phyloP scores from a whole-genome alignment of 2,113 vertebrate species.

The Burhinus oedicnemus region DNA sequence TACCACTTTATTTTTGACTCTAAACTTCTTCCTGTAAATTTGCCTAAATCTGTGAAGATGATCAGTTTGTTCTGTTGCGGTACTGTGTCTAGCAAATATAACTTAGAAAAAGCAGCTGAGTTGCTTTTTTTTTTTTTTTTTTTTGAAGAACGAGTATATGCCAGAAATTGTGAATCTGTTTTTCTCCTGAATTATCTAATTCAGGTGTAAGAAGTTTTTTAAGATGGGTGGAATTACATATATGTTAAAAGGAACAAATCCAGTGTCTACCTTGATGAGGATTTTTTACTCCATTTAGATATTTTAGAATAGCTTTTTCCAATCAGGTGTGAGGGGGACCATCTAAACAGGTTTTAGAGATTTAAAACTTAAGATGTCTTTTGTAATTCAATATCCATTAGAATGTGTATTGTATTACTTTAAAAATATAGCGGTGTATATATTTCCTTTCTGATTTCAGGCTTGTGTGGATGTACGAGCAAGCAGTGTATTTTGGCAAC shows the following conservation, averaged over 20 bases:
- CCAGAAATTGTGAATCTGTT: not conserved
- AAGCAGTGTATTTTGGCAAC: conserved; percentile 92
- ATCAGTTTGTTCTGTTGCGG: not conserved
- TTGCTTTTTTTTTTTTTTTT: too few relatives aligned
- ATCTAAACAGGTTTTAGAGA: not conserved
- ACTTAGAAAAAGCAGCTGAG: not conserved
- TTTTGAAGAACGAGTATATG: not conserved
- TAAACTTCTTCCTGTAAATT: not conserved
- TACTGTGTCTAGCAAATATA: not conserved
- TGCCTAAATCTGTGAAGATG: not conserved
- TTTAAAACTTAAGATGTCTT: not conserved
- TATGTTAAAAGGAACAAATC: not conserved
- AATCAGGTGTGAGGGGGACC: not conserved
- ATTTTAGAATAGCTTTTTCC: not conserved
- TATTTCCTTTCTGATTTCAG: conserved; percentile 68
- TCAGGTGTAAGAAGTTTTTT: not conserved
- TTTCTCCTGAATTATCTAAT: not conserved
- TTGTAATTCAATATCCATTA: not conserved
- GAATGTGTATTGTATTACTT: not conserved
- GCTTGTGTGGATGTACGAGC: conserved; percentile 92
- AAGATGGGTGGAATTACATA: not conserved
- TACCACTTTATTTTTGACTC: not conserved
- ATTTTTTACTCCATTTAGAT: not conserved
- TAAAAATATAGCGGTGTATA: not conserved
- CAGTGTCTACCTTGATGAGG: not conserved